Evolutionary conservation across 2,113 vertebrate genomes (phyloP).

Genomic region (Formicarius rufipectus): DNA sequence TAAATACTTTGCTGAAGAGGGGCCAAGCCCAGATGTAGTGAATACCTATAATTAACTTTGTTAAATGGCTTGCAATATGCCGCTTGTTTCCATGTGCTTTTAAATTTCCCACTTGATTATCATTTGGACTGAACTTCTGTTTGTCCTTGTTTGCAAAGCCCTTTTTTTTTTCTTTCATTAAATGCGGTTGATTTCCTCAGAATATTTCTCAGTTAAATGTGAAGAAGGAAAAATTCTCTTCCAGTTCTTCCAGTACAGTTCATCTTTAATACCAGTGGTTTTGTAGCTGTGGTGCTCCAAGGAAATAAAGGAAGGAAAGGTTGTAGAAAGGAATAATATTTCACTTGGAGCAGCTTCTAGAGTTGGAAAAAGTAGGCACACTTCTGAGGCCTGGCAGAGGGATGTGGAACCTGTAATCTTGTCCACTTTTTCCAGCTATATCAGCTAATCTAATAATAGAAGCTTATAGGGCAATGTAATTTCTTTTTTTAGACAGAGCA

Average conservation of each 20-base stretch:
- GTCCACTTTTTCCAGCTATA: conserved; percentile 44
- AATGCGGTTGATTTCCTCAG: not conserved
- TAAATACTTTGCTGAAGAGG: conserved; percentile 16
- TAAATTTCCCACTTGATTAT: conserved; percentile 19
- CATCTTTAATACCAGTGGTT: not conserved
- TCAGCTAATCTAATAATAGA: conserved; percentile 55
- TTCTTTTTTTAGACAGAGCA: conserved; percentile 46
- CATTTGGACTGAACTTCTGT: not conserved
- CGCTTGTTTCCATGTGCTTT: conserved; percentile 31
- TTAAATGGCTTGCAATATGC: conserved; percentile 45
- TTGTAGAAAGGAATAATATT: not conserved
- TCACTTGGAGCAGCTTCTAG: conserved; percentile 1
- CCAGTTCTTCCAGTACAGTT: not conserved
- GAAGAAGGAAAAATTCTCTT: not conserved
- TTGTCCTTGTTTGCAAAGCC: not conserved
- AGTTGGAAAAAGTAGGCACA: conserved; percentile 9
- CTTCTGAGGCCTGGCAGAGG: conserved; percentile 22
- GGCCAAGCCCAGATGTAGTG: conserved; percentile 31
- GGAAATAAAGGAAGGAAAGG: not conserved
- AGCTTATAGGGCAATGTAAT: not conserved
- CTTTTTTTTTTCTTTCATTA: not conserved
- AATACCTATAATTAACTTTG: conserved; percentile 52
- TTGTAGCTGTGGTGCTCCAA: not conserved
- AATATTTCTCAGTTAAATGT: not conserved
- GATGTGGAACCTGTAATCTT: not conserved